Conservation (phyloP, 2,113 vertebrate species). For the Puma concolor region DNA sequence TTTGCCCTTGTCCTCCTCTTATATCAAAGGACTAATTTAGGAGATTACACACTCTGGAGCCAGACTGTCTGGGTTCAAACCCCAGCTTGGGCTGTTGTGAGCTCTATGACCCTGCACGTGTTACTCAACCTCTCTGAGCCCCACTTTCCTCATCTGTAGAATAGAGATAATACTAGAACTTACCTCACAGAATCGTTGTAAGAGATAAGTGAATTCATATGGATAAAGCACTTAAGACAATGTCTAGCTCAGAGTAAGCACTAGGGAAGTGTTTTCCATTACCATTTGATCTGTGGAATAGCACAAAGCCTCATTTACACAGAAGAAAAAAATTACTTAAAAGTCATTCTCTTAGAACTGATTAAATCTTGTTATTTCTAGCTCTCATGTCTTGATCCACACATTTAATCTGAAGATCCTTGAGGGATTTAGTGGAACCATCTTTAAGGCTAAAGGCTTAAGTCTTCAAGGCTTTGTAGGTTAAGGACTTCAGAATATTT, state of each 20-base stretch:
- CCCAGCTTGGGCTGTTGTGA: background rate
- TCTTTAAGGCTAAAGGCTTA: slow-evolving; percentile 2
- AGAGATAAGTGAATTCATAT: background rate
- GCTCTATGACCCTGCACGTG: background rate
- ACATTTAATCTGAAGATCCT: slow-evolving; percentile 8
- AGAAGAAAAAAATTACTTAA: background rate
- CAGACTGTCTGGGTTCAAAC: background rate
- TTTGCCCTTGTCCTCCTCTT: background rate
- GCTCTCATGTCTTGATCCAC: background rate
- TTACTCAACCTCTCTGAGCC: background rate
- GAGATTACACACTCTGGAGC: background rate
- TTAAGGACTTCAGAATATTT: background rate
- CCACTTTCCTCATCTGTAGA: background rate
- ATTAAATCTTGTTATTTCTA: background rate
- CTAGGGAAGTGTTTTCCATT: background rate
- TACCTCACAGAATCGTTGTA: background rate
- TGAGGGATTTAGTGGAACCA: background rate
- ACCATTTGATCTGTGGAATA: background rate
- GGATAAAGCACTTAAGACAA: background rate
- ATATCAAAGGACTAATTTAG: background rate
- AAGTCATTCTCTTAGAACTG: background rate
- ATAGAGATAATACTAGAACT: background rate
- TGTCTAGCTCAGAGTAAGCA: background rate
- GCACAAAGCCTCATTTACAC: background rate
- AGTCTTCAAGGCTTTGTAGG: background rate